Base-by-base conservation (phyloP, 2,888 invertebrate genomes). In the Orchesella flavescens region DNA sequence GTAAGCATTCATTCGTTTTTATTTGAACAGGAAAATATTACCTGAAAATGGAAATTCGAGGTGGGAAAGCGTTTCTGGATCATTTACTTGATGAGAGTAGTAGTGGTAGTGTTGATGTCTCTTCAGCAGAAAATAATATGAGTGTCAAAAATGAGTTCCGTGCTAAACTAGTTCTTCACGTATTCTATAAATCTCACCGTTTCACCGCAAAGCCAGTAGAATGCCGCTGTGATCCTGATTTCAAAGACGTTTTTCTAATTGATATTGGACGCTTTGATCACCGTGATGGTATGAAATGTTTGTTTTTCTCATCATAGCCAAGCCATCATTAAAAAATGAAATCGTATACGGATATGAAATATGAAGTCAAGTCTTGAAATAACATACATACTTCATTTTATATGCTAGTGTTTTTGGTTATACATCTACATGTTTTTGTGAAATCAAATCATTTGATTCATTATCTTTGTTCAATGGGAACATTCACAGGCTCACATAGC, bases 1-100 rank as follows among this genome's bases (percentile, higher is more conserved):
- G 19, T 34, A 34, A 4, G 34, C 34, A 34, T 34, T 34, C 34
- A 34, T 34, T 34, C 34, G 34, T 34, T 34, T 34, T 53, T 15
- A 46, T 72, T 55, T 53, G 7, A 49, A 49, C n/a, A 79, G 84
- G 75, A 4, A 84, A 65, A 63, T 84, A 78, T 55, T 80, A 69
- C 44, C 53, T 87, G 15, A 85, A 87, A 68, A 21, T 87, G 34
- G 82, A 85, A 24, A 66, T 84, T 10, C 15, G 77, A 19, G 82
- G 83, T 23, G 87, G 85, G 57, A 83, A 83, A 61, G 74, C 72
- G 1, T 87, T 85, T 81, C 76, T 87, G 44, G 87, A 87, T 44
- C 76, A 84, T 55, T 15, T 85, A 21, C 77, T 81, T 44, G 82
- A 77, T 34, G 55, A 21, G 17, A 46, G 13, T 1, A 43, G 21